Evolutionary conservation across 1,140 invertebrate genomes (phyloP).

Genomic region (Drosophila lowei): DNA sequence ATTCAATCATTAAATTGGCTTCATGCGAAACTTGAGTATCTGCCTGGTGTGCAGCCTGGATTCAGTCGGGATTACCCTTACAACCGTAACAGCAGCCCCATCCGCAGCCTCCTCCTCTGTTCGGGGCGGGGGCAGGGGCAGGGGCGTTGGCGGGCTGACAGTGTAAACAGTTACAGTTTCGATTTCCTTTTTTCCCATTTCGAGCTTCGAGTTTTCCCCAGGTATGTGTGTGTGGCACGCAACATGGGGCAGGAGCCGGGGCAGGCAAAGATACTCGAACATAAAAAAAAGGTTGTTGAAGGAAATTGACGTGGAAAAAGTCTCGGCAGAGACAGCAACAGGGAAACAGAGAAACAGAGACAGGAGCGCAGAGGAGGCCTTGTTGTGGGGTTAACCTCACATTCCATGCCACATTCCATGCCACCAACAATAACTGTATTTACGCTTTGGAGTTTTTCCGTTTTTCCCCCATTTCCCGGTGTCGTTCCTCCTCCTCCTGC

Average conservation of each 20-base stretch:
- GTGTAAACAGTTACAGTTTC: slow-evolving; percentile 63
- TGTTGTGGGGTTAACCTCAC: slow-evolving; percentile 18
- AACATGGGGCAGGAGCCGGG: slow-evolving; percentile 33
- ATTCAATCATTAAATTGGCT: not conserved
- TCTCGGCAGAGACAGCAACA: too few species aligned
- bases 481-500: too few species aligned
- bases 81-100: slow-evolving; percentile 1
- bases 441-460: slow-evolving; percentile 41
- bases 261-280: slow-evolving; percentile 7
- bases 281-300: slow-evolving; percentile 24
- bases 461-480: not conserved
- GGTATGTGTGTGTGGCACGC: slow-evolving; percentile 46
- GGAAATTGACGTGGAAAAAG: slow-evolving; percentile 13
- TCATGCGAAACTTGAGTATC: not conserved
- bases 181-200: slow-evolving; percentile 38
- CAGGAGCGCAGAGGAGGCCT: not conserved
- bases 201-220: slow-evolving; percentile 3
- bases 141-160: slow-evolving; percentile 30
- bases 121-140: not conserved
- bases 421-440: slow-evolving; percentile 36
- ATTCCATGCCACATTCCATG: not conserved
- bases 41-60: too few species aligned
- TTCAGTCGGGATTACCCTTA: too few species aligned
- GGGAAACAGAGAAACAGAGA: too few species aligned
- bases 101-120: not conserved